A percentile compares a stretch with the other conserved stretches of the same genome.
Conservation (phyloP, 2,797 vertebrate species). For the Sus cebifrons region DNA sequence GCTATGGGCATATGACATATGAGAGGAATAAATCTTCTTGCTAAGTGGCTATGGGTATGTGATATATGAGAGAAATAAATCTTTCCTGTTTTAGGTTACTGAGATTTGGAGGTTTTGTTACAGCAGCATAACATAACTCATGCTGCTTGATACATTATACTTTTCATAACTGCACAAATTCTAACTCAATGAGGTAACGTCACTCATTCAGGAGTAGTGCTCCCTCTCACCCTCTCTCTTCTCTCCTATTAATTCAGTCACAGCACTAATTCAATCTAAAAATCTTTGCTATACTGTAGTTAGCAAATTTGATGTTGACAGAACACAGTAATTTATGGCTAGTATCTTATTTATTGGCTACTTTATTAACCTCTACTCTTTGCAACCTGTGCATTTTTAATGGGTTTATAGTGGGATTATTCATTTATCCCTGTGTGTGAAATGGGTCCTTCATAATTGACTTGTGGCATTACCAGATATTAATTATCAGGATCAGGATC, state of each 20-base stretch:
- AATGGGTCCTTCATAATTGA: constrained; percentile 85
- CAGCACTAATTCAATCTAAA: constrained; percentile 72
- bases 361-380: constrained; percentile 89
- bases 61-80: neutral
- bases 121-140: constrained; percentile 49
- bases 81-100: neutral
- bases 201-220: neutral
- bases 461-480: constrained; percentile 84
- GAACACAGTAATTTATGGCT: constrained; percentile 86
- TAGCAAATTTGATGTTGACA: constrained; percentile 85
- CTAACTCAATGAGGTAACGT: neutral
- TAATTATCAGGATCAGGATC: constrained; percentile 84
- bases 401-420: constrained; percentile 84
- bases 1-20: neutral
- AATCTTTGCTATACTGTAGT: constrained; percentile 73
- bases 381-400: constrained; percentile 83
- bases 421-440: constrained; percentile 85
- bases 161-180: neutral
- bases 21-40: constrained; percentile 7
- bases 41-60: neutral
- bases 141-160: neutral
- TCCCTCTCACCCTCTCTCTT: neutral
- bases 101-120: constrained; percentile 60
- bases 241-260: constrained; percentile 75
- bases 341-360: constrained; percentile 87